Evolutionary conservation across 1,140 invertebrate genomes (phyloP).

Genomic region (Centruroides vittatus): DNA sequence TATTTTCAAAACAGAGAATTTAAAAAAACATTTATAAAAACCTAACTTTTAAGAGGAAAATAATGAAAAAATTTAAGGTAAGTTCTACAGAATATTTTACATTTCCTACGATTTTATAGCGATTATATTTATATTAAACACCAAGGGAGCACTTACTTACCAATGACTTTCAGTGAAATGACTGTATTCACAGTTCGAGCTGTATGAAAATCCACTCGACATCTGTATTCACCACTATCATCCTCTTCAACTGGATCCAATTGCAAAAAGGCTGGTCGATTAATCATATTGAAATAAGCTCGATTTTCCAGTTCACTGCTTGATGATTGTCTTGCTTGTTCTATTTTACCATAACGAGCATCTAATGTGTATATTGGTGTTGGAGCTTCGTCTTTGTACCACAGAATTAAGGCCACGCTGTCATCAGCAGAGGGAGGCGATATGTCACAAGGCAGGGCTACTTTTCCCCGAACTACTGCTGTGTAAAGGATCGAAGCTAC

Average conservation of each 20-base stretch:
- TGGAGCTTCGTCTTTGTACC: conserved; percentile 61
- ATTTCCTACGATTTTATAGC: too few species aligned
- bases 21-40: too few species aligned
- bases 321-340: conserved; percentile 9
- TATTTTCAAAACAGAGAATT: too few species aligned
- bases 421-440: conserved; percentile 54
- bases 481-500: conserved; percentile 21
- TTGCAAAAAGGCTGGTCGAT: conserved; percentile 43
- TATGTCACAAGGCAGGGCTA: conserved; percentile 69
- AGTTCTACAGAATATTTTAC: too few species aligned
- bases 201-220: conserved; percentile 76
- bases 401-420: conserved; percentile 74
- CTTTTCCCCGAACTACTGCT: conserved; percentile 53
- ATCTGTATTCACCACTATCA: conserved; percentile 76
- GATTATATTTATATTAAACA: too few species aligned
- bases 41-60: too few species aligned
- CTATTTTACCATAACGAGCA: conserved; percentile 13
- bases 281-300: conserved; percentile 21
- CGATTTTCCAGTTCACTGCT: conserved; percentile 6
- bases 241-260: conserved; percentile 58
- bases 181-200: conserved; percentile 77
- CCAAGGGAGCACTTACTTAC: conserved; percentile 52
- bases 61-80: too few species aligned
- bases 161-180: conserved; percentile 76
- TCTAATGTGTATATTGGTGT: conserved; percentile 21